Base-by-base conservation (phyloP, 2,113 vertebrate species). In the Pachyramphus minor region DNA sequence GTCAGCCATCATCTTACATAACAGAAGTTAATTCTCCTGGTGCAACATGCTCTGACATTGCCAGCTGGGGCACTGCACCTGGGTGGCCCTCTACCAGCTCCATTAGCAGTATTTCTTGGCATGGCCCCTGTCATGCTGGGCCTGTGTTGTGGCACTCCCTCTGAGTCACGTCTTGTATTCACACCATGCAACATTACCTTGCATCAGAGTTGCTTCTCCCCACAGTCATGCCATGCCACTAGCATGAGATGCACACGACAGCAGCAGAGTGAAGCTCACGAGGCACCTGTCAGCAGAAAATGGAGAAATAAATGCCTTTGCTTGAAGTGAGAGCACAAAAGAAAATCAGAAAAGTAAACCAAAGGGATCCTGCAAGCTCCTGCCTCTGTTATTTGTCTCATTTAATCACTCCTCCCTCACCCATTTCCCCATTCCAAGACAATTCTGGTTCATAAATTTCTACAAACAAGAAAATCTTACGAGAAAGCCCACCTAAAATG, bases 191-290 rank as follows among this genome's bases (percentile, higher is more conserved):
- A 59, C 37, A 45, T 19, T 41, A 14, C 66, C 60, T 78, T 64
- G 31, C 62, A 27, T 27, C 21, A 69, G 14, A 31, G 49, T 16
- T 44, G 17, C 80, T 53, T 84, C 83, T 80, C 72, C 30, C 41
- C 49, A 8, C 52, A 6, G n/a, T 56, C 64, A 25, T 39, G 44
- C n/a, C 71, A 31, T 45, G 41, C 30, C 33, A 22, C 17, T 13
- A 20, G 5, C 0, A 0, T 1, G 18, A 44, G 49, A 10, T 20
- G 11, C 35, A 8, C 2, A 1, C 2, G 28, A 64, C n/a, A 62
- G 42, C 9, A 68, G 82, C 42, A 14, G 0, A 0, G 31, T 9
- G 41, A 66, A 42, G 56, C 24, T 47, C 31, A 7, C 2, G 10
- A 66, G 35, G 31, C 10, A 25, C 25, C 22, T 8, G 1, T 33